phyloP scores from a whole-genome alignment of 2,113 vertebrate species.

The Ceuthmochares aereus region DNA sequence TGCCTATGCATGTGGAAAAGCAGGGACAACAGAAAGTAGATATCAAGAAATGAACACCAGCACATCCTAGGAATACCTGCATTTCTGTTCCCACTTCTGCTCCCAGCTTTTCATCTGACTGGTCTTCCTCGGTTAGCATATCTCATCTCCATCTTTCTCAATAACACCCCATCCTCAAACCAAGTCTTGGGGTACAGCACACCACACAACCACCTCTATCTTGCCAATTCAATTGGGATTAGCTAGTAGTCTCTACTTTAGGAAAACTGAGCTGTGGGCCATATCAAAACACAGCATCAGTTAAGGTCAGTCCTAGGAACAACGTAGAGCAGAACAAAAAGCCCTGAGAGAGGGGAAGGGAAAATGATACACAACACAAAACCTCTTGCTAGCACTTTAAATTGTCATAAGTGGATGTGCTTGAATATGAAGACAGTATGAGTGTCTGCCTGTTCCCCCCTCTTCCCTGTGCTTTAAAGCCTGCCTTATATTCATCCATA shows the following conservation, averaged over 20 bases:
- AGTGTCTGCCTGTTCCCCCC: background rate
- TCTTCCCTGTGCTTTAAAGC: background rate
- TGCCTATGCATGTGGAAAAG: background rate
- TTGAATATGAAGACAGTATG: background rate
- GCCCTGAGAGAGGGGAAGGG: background rate
- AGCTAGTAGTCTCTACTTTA: background rate
- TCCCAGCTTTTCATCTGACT: background rate
- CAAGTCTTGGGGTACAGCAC: background rate
- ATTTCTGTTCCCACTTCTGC: background rate
- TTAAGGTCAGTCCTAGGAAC: background rate
- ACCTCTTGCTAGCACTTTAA: background rate
- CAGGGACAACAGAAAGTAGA: background rate
- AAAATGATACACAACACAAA: background rate
- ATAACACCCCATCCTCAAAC: background rate
- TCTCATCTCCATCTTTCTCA: background rate
- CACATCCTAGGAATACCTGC: background rate
- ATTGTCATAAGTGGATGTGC: background rate
- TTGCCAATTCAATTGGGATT: background rate
- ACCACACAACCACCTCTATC: background rate
- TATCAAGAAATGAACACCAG: background rate
- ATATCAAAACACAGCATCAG: background rate
- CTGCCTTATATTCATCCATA: background rate
- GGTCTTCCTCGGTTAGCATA: background rate
- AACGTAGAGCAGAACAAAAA: background rate
- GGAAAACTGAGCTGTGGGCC: background rate